Percentiles rank a stretch among this genome's conserved stretches.
These are phyloP conservation scores for Thymelicus sylvestris DNA, from an alignment of 2,888 invertebrate species.

Conservation along the genomic window DNA sequence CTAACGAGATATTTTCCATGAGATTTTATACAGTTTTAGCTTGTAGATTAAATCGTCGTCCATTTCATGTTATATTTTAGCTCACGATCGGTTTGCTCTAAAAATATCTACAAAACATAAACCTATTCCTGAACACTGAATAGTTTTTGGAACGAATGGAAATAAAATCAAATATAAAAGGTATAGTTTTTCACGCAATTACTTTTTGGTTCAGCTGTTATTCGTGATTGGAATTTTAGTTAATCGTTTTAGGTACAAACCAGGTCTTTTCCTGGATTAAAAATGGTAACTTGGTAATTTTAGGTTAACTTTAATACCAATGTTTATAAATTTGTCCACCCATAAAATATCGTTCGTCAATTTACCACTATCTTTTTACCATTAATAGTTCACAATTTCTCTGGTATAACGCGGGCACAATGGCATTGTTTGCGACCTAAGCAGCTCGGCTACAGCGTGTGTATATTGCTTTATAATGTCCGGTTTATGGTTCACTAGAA, in stretches of 20 bases:
- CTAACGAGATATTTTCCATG: slow-evolving; percentile 20
- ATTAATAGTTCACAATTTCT: slow-evolving; percentile 36
- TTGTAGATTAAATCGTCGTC: slow-evolving; percentile 21
- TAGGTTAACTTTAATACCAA: too few species aligned
- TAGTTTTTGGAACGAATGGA: slow-evolving; percentile 15
- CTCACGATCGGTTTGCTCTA: slow-evolving; percentile 19
- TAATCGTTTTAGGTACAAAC: too few species aligned
- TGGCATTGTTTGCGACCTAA: slow-evolving; percentile 57
- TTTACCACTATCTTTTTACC: slow-evolving; percentile 23
- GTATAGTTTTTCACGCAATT: slow-evolving; percentile 1
- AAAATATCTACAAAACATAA: slow-evolving; percentile 26
- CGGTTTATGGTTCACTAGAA: slow-evolving; percentile 40
- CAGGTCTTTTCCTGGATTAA: too few species aligned
- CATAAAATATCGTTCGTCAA: background rate
- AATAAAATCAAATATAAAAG: slow-evolving; percentile 9
- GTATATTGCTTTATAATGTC: slow-evolving; percentile 61
- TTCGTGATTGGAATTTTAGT: background rate
- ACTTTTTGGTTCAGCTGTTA: background rate
- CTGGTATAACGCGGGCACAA: slow-evolving; percentile 41
- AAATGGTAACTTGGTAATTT: too few species aligned
- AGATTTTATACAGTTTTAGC: slow-evolving; percentile 24
- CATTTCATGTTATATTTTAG: slow-evolving; percentile 30
- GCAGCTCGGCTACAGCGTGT: slow-evolving; percentile 62
- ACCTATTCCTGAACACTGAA: slow-evolving; percentile 15
- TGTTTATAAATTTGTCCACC: background rate